A percentile compares a stretch with the other conserved stretches of the same genome.
Conservation (phyloP, 2,888 invertebrate species). For the Melieria picta region DNA sequence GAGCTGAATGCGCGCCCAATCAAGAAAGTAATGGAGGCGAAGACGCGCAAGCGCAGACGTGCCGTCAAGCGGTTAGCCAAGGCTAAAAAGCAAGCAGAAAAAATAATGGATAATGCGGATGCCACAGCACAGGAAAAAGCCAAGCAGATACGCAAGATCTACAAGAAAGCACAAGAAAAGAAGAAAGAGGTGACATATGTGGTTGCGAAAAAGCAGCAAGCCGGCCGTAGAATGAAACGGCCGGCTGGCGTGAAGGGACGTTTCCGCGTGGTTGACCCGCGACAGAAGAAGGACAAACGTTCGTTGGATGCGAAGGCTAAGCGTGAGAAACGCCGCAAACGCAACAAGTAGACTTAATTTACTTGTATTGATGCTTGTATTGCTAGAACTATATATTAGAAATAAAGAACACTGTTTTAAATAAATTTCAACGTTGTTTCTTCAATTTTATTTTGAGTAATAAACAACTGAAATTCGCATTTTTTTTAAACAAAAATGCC, state of each 20-base stretch:
- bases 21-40: slow-evolving; percentile 98
- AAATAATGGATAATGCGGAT: slow-evolving; percentile 89
- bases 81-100: slow-evolving; percentile 95
- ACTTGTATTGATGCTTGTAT: not conserved
- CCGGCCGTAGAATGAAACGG: slow-evolving; percentile 79
- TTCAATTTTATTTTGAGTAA: too few species aligned
- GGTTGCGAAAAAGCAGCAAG: slow-evolving; percentile 88
- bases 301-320: slow-evolving; percentile 66
- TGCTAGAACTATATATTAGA: not conserved
- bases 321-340: slow-evolving; percentile 52
- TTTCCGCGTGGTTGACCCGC: slow-evolving; percentile 93
- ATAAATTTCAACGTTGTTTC: not conserved
- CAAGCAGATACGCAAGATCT: slow-evolving; percentile 89
- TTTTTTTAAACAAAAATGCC: too few species aligned
- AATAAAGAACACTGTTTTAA: not conserved
- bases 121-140: slow-evolving; percentile 93
- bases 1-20: slow-evolving; percentile 95
- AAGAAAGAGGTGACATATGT: slow-evolving; percentile 93
- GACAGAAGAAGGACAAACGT: slow-evolving; percentile 94
- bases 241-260: slow-evolving; percentile 91
- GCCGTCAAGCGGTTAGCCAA: slow-evolving; percentile 86
- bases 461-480: too few species aligned
- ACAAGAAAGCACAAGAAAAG: slow-evolving; percentile 88
- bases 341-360: slow-evolving; percentile 29
- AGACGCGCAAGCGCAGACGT: slow-evolving; percentile 95